phyloP scores from a whole-genome alignment of 2,888 invertebrate genomes.

The Epirrita christyi region DNA sequence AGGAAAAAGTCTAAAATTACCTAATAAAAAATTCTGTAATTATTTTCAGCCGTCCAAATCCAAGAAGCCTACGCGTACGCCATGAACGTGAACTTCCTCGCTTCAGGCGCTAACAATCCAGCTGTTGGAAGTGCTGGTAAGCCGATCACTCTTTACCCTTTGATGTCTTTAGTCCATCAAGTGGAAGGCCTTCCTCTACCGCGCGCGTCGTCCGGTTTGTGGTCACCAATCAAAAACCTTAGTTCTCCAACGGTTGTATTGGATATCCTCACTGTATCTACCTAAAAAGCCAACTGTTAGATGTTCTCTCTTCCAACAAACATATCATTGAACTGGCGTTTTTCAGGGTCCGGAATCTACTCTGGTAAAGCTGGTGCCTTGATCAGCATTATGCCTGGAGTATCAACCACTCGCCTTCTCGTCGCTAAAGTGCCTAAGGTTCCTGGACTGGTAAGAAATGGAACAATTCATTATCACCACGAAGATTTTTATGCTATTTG shows the following conservation, averaged over 20 bases:
- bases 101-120: constrained; percentile 88
- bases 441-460: constrained; percentile 62
- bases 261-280: too few relatives aligned
- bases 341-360: constrained; percentile 90
- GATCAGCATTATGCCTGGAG: constrained; percentile 73
- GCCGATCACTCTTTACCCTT: constrained; percentile 5
- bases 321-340: too few relatives aligned
- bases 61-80: constrained; percentile 89
- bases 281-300: too few relatives aligned
- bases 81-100: constrained; percentile 88
- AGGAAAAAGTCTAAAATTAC: too few relatives aligned
- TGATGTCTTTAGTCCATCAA: too few relatives aligned
- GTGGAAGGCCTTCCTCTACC: too few relatives aligned
- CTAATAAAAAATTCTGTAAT: too few relatives aligned
- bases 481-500: too few relatives aligned
- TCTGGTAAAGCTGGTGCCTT: constrained; percentile 81
- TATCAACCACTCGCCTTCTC: constrained; percentile 66
- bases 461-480: neutral
- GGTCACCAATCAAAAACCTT: too few relatives aligned
- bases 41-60: constrained; percentile 84
- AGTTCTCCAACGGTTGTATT: too few relatives aligned
- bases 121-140: constrained; percentile 82
- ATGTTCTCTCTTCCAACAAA: too few relatives aligned
- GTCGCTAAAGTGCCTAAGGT: constrained; percentile 77
- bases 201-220: too few relatives aligned